A percentile compares a stretch with the other conserved stretches of the same genome.
These are phyloP conservation scores for Machaerirhynchus nigripectus DNA, from an alignment of 2,113 vertebrate genomes.

Conservation along the genomic window DNA sequence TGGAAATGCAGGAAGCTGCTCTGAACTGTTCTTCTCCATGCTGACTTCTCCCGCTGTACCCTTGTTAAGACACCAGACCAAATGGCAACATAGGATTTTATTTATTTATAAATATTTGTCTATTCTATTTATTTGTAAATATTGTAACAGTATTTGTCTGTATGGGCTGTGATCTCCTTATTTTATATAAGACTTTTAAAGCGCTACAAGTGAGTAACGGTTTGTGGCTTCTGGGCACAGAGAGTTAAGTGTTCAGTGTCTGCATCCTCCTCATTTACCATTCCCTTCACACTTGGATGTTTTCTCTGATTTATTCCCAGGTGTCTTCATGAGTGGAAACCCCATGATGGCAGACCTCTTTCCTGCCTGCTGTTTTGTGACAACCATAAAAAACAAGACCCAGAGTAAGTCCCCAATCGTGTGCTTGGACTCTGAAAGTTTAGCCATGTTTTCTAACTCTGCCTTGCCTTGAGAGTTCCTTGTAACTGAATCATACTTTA, in stretches of 20 bases:
- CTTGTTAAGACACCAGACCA: background rate
- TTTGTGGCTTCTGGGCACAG: background rate
- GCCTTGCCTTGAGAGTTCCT: background rate
- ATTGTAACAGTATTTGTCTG: background rate
- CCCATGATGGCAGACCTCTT: conserved; percentile 89
- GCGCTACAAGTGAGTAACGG: background rate
- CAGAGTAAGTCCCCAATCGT: conserved; percentile 82
- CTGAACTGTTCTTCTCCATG: background rate
- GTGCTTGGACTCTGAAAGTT: background rate
- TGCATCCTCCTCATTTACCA: background rate
- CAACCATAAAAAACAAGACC: conserved; percentile 98
- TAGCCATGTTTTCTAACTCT: background rate
- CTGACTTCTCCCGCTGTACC: background rate
- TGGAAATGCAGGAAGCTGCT: background rate
- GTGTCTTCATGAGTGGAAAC: conserved; percentile 94
- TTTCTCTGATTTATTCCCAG: conserved; percentile 62
- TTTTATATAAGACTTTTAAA: background rate
- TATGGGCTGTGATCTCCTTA: background rate
- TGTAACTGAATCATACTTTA: background rate
- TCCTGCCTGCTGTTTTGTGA: conserved; percentile 98
- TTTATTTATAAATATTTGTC: background rate
- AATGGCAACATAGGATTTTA: background rate
- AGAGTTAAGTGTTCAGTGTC: background rate
- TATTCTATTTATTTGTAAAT: background rate
- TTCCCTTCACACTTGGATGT: background rate